Base-by-base conservation (phyloP, 2,113 vertebrate genomes). In the Anolis carolinensis region DNA sequence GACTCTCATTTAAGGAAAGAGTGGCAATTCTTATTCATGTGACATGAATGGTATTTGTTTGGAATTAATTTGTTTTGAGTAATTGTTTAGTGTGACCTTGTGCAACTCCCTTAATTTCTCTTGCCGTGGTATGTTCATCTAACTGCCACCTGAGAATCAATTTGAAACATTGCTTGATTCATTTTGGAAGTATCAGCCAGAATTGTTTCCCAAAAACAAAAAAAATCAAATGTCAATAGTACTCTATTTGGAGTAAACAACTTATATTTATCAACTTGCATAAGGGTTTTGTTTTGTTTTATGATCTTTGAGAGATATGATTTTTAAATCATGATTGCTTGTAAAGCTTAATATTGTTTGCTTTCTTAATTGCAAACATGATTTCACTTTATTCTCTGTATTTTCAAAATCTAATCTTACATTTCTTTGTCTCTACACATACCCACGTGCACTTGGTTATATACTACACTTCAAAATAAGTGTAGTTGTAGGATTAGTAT, bases 161-260 rank as follows among this genome's bases (percentile, higher is more conserved):
- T 76, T 77, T n/a, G 72, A 88, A 68, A 81, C 73, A 76, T 85
- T 59, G 72, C 1, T 78, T 90, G 85, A 85, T 16, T n/a, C 21
- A 39, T 86, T 89, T 89, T 83, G 67, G 21, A 50, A 27, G 59
- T 75, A 81, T 75, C 39, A 92, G 82, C 86, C 75, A 72, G 23
- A 63, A 76, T 44, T 91, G 86, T 84, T 85, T 82, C 87, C 32
- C 90, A 68, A 84, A 75, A 11, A 75, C 36, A 80, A 83, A 81
- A 89, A 23, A 59, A 32, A 34, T 16, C 71, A 48, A 88, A 84
- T 93, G 89, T 90, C 90, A 88, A 0, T 63, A 74, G 91, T 72
- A 85, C 1, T 85, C 39, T 86, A 78, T 88, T 92, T 90, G 91
- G 67, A 81, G 88, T 84, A 87, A 93, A 90, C 74, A 83, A 86